Percentiles rank a stretch among this genome's conserved stretches.
Conservation (phyloP, 2,888 invertebrate genomes). For the Nomada goodeniana region DNA sequence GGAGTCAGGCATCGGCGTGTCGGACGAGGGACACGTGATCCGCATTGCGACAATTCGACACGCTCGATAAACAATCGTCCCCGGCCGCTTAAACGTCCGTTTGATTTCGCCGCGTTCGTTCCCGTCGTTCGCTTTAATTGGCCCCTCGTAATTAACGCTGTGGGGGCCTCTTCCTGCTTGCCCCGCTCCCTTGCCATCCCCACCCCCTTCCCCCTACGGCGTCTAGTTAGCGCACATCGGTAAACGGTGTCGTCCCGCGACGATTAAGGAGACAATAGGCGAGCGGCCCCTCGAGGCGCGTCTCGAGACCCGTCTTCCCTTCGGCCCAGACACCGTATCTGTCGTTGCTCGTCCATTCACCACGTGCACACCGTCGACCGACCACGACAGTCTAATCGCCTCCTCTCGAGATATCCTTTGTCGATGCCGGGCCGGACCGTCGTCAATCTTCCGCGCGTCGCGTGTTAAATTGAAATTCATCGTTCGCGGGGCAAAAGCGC, state of each 20-base stretch:
- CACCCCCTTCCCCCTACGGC: slow-evolving; percentile 6
- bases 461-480: slow-evolving; percentile 44
- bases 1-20: slow-evolving; percentile 17
- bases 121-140: slow-evolving; percentile 64
- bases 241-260: slow-evolving; percentile 66
- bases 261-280: slow-evolving; percentile 68
- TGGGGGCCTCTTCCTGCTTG: slow-evolving; percentile 43
- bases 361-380: not conserved
- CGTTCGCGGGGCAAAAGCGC: not conserved
- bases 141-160: slow-evolving; percentile 66
- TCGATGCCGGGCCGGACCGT: slow-evolving; percentile 19
- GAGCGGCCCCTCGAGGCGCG: slow-evolving; percentile 48
- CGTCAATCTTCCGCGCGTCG: slow-evolving; percentile 40
- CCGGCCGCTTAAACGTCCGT: slow-evolving; percentile 58
- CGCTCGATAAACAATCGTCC: slow-evolving; percentile 63
- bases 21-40: slow-evolving; percentile 39
- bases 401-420: slow-evolving; percentile 47
- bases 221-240: slow-evolving; percentile 66
- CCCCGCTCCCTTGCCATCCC: slow-evolving; percentile 14
- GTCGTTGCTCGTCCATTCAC: slow-evolving; percentile 29
- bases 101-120: slow-evolving; percentile 47
- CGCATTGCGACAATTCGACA: slow-evolving; percentile 60
- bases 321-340: slow-evolving; percentile 33
- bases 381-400: slow-evolving; percentile 44
- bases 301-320: slow-evolving; percentile 62